These are phyloP conservation scores for Siniperca knerii DNA, from an alignment of 2,113 vertebrate species.

Conservation along the genomic window DNA sequence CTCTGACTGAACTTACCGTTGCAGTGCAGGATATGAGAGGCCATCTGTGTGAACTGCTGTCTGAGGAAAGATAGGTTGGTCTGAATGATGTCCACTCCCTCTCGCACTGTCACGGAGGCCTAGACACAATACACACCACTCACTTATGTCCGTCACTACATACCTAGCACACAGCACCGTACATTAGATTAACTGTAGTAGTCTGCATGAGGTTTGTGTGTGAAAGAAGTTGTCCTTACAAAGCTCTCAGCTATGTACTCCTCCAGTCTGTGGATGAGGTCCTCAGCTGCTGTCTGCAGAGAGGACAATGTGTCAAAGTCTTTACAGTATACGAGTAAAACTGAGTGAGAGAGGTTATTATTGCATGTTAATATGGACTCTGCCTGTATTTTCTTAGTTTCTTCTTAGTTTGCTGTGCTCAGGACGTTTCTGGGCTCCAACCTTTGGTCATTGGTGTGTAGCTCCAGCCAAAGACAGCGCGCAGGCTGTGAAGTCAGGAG, in stretches of 20 bases:
- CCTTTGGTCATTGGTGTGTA: too few species aligned
- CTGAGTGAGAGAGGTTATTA: too few species aligned
- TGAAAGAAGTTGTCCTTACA: conserved; percentile 77
- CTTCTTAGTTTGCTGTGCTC: too few species aligned
- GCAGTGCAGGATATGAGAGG: conserved; percentile 88
- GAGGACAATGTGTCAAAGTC: not conserved
- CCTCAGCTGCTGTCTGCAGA: conserved; percentile 83
- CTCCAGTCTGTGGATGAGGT: conserved; percentile 86
- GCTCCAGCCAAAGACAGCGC: too few species aligned
- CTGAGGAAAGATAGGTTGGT: conserved; percentile 90
- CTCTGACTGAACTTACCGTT: conserved; percentile 74
- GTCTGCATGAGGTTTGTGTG: not conserved
- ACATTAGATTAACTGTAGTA: not conserved
- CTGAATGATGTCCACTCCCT: conserved; percentile 89
- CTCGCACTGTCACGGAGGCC: conserved; percentile 87
- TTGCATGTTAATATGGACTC: too few species aligned
- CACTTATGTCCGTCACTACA: not conserved
- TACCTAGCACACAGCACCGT: not conserved
- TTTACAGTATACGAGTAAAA: too few species aligned
- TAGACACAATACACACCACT: conserved; percentile 53
- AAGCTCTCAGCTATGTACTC: conserved; percentile 90
- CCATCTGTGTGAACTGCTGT: conserved; percentile 88
- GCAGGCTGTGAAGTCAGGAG: too few species aligned
- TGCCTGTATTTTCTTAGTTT: too few species aligned
- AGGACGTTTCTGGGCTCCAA: too few species aligned